Evolutionary conservation across 2,888 invertebrate genomes (phyloP).

Genomic region (Meta bourneti): DNA sequence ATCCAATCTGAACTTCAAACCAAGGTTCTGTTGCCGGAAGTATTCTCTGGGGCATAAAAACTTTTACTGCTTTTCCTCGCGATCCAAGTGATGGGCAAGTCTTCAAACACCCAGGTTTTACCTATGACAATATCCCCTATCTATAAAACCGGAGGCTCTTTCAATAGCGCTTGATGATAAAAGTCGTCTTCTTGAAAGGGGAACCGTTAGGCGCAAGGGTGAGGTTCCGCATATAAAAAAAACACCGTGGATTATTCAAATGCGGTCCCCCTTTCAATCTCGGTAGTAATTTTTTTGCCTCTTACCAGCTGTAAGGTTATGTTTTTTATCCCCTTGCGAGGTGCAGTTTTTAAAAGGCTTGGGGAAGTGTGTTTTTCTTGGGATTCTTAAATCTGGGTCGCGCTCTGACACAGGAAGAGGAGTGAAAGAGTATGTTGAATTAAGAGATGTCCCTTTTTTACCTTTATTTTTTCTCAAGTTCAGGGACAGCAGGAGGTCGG

Average conservation of each 20-base stretch:
- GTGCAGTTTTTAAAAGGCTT: slow-evolving; percentile 46
- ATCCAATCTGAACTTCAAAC: neutral
- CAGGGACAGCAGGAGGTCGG: slow-evolving; percentile 31
- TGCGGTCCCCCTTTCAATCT: slow-evolving; percentile 32
- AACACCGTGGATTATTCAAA: slow-evolving; percentile 59
- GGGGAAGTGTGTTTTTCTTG: slow-evolving; percentile 24
- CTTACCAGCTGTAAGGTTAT: slow-evolving; percentile 13
- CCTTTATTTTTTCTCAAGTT: neutral
- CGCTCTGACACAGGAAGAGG: slow-evolving; percentile 29
- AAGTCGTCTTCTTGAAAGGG: slow-evolving; percentile 25
- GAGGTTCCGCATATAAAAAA: slow-evolving; percentile 27
- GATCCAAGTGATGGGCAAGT: slow-evolving; percentile 45
- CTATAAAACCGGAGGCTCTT: slow-evolving; percentile 38
- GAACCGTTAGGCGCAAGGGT: slow-evolving; percentile 45
- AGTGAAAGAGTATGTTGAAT: slow-evolving; percentile 38
- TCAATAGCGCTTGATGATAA: slow-evolving; percentile 35
- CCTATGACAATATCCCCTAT: slow-evolving; percentile 40
- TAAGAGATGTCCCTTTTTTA: slow-evolving; percentile 22
- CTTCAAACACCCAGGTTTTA: slow-evolving; percentile 14
- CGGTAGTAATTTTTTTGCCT: slow-evolving; percentile 12
- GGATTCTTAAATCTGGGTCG: slow-evolving; percentile 44
- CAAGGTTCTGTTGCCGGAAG: slow-evolving; percentile 62
- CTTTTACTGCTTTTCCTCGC: slow-evolving; percentile 2
- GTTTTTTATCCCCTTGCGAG: slow-evolving; percentile 25
- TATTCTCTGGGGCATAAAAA: slow-evolving; percentile 27